phyloP scores from a whole-genome alignment of 2,797 vertebrate genomes.

The Choloepus didactylus region DNA sequence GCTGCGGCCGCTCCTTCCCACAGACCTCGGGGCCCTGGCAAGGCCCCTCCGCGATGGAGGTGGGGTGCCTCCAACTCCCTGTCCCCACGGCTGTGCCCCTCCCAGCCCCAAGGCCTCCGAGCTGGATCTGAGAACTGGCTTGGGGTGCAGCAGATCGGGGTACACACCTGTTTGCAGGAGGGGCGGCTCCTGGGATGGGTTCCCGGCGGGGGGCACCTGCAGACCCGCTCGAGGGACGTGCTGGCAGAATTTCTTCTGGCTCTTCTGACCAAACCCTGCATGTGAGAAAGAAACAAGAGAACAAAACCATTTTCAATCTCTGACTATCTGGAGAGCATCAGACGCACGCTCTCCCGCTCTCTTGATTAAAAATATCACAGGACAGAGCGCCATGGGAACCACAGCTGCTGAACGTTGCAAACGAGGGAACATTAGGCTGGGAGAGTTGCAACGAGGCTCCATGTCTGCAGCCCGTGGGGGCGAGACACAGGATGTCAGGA shows the following conservation, averaged over 20 bases:
- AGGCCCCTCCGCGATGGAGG: not conserved
- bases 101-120: not conserved
- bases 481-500: not conserved
- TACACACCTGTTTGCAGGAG: slow-evolving; percentile 61
- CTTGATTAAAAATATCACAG: slow-evolving; percentile 57
- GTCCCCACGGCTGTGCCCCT: rapidly evolving
- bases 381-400: not conserved
- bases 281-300: slow-evolving; percentile 60
- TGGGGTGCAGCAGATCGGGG: rapidly evolving
- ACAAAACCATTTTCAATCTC: slow-evolving; percentile 13
- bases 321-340: not conserved
- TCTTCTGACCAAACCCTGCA: not conserved
- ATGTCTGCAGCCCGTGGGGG: too few species aligned
- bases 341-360: not conserved
- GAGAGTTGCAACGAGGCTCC: not conserved
- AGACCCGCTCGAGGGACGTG: not conserved
- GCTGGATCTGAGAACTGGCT: too few species aligned
- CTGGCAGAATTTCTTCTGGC: not conserved
- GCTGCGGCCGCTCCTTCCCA: not conserved
- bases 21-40: rapidly evolving
- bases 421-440: not conserved
- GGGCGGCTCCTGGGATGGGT: not conserved
- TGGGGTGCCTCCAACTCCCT: rapidly evolving
- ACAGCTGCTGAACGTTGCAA: not conserved
- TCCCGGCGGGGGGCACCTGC: not conserved